phyloP scores from a whole-genome alignment of 1,140 invertebrate genomes.

The Neodiprion pinetum region DNA sequence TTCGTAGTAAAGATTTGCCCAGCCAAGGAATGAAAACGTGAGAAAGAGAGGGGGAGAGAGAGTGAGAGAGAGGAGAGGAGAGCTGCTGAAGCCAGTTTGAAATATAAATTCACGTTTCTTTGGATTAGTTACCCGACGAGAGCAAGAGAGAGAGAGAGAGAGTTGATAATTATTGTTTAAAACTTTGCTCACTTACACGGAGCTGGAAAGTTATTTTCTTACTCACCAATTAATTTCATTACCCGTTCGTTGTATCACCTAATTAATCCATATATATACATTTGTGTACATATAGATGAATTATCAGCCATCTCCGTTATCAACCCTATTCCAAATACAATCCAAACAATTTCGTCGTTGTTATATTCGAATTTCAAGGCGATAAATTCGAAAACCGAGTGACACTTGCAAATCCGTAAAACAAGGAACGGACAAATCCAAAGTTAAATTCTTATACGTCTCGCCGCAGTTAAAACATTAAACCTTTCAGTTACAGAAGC shows the following conservation, averaged over 20 bases:
- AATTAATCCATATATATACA: too few species aligned
- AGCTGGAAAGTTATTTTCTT: constrained; percentile 30
- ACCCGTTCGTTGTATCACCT: not conserved
- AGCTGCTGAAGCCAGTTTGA: not conserved
- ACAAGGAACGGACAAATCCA: too few species aligned
- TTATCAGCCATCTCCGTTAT: not conserved
- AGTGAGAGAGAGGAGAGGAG: not conserved
- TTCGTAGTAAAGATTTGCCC: too few species aligned
- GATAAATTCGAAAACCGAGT: too few species aligned
- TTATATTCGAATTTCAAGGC: too few species aligned
- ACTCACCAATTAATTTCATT: constrained; percentile 48
- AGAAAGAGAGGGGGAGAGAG: not conserved
- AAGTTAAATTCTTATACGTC: too few species aligned
- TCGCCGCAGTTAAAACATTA: too few species aligned
- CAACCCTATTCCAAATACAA: not conserved
- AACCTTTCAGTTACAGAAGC: too few species aligned
- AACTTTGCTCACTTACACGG: constrained; percentile 28
- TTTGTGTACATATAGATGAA: not conserved
- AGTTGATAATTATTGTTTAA: constrained; percentile 51
- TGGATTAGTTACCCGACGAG: constrained; percentile 35
- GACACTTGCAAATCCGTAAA: too few species aligned
- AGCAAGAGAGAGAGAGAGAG: not conserved
- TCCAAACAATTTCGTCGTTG: not conserved
- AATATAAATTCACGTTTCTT: constrained; percentile 3
- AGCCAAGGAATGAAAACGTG: too few species aligned